Base-by-base conservation (phyloP, 2,113 vertebrate genomes). In the Eptesicus fuscus region DNA sequence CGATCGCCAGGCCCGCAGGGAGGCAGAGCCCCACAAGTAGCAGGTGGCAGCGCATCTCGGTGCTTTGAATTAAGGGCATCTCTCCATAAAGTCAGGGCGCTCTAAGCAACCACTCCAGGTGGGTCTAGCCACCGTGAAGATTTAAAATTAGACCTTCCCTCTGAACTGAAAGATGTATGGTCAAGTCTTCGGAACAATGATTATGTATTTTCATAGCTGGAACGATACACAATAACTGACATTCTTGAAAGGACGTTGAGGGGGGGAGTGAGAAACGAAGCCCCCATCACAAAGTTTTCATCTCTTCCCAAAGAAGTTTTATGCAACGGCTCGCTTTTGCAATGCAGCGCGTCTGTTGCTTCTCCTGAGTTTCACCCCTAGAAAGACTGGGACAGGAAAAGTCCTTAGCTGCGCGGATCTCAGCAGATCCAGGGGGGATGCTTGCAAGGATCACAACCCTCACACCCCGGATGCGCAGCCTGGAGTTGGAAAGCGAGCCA, bases 241-340 rank as follows among this genome's bases (percentile, higher is more conserved):
- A 79, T 61, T 49, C 80, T 74, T 70, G 56, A 59, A 51, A 82
- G 42, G 51, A 82, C 2, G 10, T 28, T 47, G 59, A n/a, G 16
- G 22, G 82, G 20, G 17, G 2, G 51, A 63, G 44, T 16, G 51
- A 2, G 37, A 49, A 12, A 44, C 5, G 63, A 79, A 90, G 20
- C 3, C 37, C 56, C 56, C 67, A 13, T 37, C 10, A 47, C 40
- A 80, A 96, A 96, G 85, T 92, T 97, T 92, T 77, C 23, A 79
- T 82, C 42, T 94, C 61, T 85, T 67, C 84, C 42, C 88, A 49
- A 93, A 90, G 42, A 92, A 91, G 44, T 85, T 71, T 49, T 32
- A 13, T 22, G 47, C 37, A 47, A 67, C 10, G 8, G 53, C 79
- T 80, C 61, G 22, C 20, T 83, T 93, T 91, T 69, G 74, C 63